Percentiles rank a stretch among this genome's conserved stretches.
Conservation (phyloP, 2,888 invertebrate genomes). For the Tryphoninae sp. region DNA sequence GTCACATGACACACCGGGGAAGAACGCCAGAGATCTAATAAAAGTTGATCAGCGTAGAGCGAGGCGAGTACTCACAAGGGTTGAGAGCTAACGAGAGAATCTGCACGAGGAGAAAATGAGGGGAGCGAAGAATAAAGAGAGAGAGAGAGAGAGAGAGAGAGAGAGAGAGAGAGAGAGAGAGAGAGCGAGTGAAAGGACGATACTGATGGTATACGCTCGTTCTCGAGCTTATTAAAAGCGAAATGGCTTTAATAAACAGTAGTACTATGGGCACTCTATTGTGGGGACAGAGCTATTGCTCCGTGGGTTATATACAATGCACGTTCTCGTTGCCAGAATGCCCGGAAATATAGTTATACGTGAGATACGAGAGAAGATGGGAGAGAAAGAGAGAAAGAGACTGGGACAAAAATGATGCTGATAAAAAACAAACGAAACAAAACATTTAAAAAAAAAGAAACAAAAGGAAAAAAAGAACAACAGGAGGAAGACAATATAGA, state of each 20-base stretch:
- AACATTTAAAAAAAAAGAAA: neutral
- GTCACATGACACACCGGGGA: neutral
- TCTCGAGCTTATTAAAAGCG: conserved; percentile 77
- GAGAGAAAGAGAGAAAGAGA: conserved; percentile 4
- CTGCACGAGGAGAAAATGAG: conserved; percentile 33
- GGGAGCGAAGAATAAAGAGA: conserved; percentile 40
- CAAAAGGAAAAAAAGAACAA: neutral
- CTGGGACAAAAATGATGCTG: neutral
- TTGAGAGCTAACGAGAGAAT: conserved; percentile 60
- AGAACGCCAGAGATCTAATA: conserved; percentile 71
- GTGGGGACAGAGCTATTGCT: conserved; percentile 25
- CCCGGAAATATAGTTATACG: neutral
- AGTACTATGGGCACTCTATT: conserved; percentile 27
- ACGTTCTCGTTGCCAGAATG: conserved; percentile 5
- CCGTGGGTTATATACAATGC: conserved; percentile 2
- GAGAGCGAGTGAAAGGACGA: conserved; percentile 27
- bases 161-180: conserved; percentile 22
- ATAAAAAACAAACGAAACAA: neutral
- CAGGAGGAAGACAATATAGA: neutral
- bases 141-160: conserved; percentile 33
- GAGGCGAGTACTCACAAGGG: neutral
- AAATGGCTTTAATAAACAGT: conserved; percentile 77
- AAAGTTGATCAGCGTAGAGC: conserved; percentile 76
- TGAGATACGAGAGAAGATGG: conserved; percentile 14
- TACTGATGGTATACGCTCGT: conserved; percentile 54